A percentile compares a stretch with the other conserved stretches of the same genome.
These are phyloP conservation scores for Limnodromus scolopaceus DNA, from an alignment of 2,797 vertebrate species.

Conservation along the genomic window DNA sequence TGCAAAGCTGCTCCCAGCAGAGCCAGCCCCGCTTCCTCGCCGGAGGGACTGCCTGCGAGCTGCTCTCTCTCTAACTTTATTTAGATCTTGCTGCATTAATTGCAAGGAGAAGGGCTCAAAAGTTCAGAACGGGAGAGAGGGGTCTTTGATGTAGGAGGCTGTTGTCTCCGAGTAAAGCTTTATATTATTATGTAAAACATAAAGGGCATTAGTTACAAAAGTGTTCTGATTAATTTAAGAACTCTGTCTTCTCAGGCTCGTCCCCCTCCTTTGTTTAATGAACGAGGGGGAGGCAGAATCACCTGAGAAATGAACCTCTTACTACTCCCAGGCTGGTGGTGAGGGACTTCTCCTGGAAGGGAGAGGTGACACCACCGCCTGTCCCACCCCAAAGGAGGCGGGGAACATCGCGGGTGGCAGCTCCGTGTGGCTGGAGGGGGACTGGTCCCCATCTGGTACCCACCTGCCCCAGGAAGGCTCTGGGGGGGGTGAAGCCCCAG, in stretches of 20 bases:
- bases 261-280: neutral
- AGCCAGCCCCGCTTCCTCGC: neutral
- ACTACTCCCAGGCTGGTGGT: fast-evolving
- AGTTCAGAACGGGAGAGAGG: neutral
- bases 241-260: neutral
- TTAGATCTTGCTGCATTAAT: neutral
- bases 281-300: neutral
- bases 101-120: neutral
- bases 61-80: neutral
- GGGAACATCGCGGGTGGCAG: fast-evolving
- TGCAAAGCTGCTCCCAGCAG: neutral
- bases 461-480: neutral
- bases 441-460: fast-evolving
- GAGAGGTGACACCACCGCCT: neutral
- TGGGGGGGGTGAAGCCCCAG: neutral
- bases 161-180: constrained; percentile 1
- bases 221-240: neutral
- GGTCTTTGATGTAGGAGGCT: constrained; percentile 27
- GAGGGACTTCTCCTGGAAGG: fast-evolving
- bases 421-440: fast-evolving
- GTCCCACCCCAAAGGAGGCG: fast-evolving
- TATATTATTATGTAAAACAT: constrained; percentile 47
- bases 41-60: neutral
- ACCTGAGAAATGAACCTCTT: neutral
- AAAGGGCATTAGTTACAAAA: constrained; percentile 14